Percentiles rank a stretch among this genome's conserved stretches.
These are phyloP conservation scores for Melanotaenia parkinsoni DNA, from an alignment of 2,797 vertebrate genomes.

Conservation along the genomic window DNA sequence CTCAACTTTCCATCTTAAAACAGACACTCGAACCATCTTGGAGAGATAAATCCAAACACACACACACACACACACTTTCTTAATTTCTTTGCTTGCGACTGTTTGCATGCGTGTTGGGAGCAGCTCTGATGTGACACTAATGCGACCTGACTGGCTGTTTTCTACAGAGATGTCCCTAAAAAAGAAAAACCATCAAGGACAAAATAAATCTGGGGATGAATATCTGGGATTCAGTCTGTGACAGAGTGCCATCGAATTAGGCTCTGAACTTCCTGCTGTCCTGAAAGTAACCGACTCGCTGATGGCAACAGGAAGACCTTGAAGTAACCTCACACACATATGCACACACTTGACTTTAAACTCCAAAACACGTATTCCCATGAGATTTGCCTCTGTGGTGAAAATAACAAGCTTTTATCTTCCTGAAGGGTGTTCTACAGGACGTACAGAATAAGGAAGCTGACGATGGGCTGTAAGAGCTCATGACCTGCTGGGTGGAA, in stretches of 20 bases:
- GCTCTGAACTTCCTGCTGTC: conserved; percentile 21
- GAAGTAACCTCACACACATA: conserved; percentile 37
- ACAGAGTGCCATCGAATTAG: conserved; percentile 27
- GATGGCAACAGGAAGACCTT: conserved; percentile 44
- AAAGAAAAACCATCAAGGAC: conserved; percentile 40
- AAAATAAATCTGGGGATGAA: conserved; percentile 25
- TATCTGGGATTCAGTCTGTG: conserved; percentile 32
- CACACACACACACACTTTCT: too few relatives aligned
- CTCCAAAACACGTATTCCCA: neutral
- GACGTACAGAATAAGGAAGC: neutral
- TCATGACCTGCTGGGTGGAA: conserved; percentile 1
- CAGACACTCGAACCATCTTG: too few relatives aligned
- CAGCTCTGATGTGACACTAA: conserved; percentile 37
- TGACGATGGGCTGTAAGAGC: neutral
- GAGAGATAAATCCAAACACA: too few relatives aligned
- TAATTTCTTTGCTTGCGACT: too few relatives aligned
- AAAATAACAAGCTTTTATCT: conserved; percentile 8
- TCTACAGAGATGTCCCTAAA: conserved; percentile 39
- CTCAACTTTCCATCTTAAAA: too few relatives aligned
- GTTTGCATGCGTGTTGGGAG: neutral
- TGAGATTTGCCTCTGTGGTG: conserved; percentile 14
- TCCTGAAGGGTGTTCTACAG: neutral
- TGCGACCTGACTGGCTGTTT: conserved; percentile 41
- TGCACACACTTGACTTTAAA: neutral
- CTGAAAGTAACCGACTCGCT: conserved; percentile 15